phyloP scores from a whole-genome alignment of 2,888 invertebrate species.

The Cantharis rustica region DNA sequence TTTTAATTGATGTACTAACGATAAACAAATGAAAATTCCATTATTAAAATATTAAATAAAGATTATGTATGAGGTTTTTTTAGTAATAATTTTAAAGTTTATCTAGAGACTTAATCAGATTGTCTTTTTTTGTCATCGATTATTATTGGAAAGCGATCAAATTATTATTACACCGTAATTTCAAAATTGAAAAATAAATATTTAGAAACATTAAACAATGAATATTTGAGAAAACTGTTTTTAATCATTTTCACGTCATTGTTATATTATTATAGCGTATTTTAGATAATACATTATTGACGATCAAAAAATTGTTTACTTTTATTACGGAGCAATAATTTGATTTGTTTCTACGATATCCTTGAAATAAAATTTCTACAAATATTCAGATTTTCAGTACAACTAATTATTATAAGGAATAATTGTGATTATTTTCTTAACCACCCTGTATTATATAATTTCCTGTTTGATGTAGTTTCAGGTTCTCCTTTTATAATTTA shows the following conservation, averaged over 20 bases:
- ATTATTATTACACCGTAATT: not conserved
- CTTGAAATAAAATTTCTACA: too few species aligned
- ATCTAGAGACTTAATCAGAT: not conserved
- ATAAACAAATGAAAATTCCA: too few species aligned
- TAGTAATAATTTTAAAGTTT: not conserved
- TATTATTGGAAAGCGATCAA: not conserved
- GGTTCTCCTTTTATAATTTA: not conserved
- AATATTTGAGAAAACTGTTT: not conserved
- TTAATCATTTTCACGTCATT: not conserved
- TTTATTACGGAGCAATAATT: too few species aligned
- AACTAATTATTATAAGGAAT: too few species aligned
- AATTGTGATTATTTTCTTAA: too few species aligned
- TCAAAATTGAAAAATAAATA: not conserved
- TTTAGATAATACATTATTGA: not conserved
- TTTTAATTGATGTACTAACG: too few species aligned
- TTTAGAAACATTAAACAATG: not conserved
- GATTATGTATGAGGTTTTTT: too few species aligned
- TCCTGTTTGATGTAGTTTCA: not conserved
- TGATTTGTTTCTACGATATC: too few species aligned
- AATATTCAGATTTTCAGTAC: too few species aligned
- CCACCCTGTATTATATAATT: not conserved
- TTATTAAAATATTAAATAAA: too few species aligned
- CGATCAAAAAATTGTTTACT: not conserved
- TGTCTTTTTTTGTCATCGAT: not conserved
- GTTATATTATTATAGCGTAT: not conserved